Conservation (phyloP, 2,797 vertebrate genomes). For the Sebastes dallii region DNA sequence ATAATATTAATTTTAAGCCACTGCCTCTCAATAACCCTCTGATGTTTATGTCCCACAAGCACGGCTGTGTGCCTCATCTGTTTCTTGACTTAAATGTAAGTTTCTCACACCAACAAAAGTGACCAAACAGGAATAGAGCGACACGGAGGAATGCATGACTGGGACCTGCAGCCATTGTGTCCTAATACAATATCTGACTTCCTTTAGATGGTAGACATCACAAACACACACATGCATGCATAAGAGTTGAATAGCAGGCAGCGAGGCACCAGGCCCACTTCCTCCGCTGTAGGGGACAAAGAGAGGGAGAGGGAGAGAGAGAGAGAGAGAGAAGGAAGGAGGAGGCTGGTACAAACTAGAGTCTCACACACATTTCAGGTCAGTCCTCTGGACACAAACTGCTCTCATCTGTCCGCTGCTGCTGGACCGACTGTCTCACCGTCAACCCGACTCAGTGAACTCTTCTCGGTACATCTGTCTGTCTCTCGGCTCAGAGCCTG, state of each 20-base stretch:
- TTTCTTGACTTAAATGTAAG: background rate
- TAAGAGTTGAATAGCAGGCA: slow-evolving; percentile 62
- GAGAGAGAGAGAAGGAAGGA: background rate
- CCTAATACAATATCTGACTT: slow-evolving; percentile 76
- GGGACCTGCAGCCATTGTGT: slow-evolving; percentile 71
- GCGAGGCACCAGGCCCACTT: slow-evolving; percentile 63
- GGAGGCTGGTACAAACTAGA: slow-evolving; percentile 35
- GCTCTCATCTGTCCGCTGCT: slow-evolving; percentile 15
- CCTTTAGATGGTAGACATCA: slow-evolving; percentile 70
- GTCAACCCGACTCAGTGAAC: background rate
- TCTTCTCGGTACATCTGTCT: background rate
- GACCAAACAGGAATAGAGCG: background rate
- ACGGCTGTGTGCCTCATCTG: too few relatives aligned
- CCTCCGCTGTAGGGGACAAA: slow-evolving; percentile 51
- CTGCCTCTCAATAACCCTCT: too few relatives aligned
- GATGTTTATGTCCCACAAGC: too few relatives aligned
- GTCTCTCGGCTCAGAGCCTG: background rate
- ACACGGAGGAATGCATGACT: slow-evolving; percentile 50
- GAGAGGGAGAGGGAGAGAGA: background rate
- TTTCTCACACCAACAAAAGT: background rate
- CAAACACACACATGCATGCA: slow-evolving; percentile 50
- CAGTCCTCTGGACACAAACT: slow-evolving; percentile 48
- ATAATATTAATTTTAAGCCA: too few relatives aligned
- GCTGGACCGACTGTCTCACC: background rate
- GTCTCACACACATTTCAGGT: slow-evolving; percentile 23